A percentile compares a stretch with the other conserved stretches of the same genome.
phyloP scores from a whole-genome alignment of 2,797 vertebrate species.

The Gouania willdenowi region DNA sequence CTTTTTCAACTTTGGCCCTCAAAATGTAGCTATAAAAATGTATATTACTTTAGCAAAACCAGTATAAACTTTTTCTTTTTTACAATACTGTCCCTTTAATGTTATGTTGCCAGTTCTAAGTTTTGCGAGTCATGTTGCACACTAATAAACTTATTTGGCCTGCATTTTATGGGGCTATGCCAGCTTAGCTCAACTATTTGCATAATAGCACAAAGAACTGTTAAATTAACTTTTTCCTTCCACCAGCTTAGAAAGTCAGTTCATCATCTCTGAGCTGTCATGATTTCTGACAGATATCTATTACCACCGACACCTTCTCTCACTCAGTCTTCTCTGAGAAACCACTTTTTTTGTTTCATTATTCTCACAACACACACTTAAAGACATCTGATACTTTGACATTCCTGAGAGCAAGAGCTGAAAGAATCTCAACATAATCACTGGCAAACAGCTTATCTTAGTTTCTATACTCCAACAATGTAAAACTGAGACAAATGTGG shows the following conservation, averaged over 20 bases:
- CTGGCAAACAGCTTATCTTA: conserved; percentile 31
- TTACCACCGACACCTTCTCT: conserved; percentile 14
- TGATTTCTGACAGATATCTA: conserved; percentile 11
- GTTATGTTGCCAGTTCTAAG: no score
- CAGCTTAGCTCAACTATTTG: no score
- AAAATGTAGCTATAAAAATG: no score
- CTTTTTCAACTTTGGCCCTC: no score
- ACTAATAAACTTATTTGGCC: no score
- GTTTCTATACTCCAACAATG: conserved; percentile 13
- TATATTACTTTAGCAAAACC: no score
- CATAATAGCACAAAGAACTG: no score
- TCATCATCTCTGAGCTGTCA: conserved; percentile 4
- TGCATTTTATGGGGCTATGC: no score
- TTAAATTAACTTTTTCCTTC: no score
- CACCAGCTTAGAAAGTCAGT: not conserved
- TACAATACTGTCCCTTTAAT: no score
- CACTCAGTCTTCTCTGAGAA: conserved; percentile 8
- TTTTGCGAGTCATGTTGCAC: no score
- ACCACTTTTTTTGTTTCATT: conserved; percentile 30
- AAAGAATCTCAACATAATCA: conserved; percentile 39
- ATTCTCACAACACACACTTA: conserved; percentile 1
- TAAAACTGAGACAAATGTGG: conserved; percentile 19
- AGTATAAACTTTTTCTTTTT: no score
- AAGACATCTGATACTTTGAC: conserved; percentile 34
- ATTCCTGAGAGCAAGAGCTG: conserved; percentile 33